These are phyloP conservation scores for Artibeus jamaicensis DNA, from an alignment of 2,797 vertebrate genomes.

Conservation along the genomic window DNA sequence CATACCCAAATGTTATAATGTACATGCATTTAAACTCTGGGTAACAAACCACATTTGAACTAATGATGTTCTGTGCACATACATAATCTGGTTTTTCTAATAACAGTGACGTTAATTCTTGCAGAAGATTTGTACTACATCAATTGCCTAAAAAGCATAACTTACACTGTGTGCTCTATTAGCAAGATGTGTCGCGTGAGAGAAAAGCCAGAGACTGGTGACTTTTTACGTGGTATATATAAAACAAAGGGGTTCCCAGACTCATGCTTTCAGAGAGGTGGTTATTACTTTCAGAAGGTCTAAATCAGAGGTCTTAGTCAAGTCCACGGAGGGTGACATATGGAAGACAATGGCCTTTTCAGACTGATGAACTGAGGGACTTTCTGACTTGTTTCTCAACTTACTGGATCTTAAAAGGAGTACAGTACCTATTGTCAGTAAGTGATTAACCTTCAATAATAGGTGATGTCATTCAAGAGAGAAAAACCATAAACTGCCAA, in stretches of 20 bases:
- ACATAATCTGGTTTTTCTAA: not conserved
- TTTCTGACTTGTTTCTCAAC: slow-evolving; percentile 56
- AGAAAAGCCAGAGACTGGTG: slow-evolving; percentile 23
- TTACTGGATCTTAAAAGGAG: slow-evolving; percentile 51
- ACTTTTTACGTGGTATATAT: not conserved
- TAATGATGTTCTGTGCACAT: not conserved
- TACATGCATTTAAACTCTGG: not conserved
- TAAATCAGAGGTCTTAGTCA: slow-evolving; percentile 59
- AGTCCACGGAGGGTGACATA: slow-evolving; percentile 53
- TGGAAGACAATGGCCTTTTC: not conserved
- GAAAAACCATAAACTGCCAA: not conserved
- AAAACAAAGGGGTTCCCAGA: slow-evolving; percentile 26
- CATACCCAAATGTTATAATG: not conserved
- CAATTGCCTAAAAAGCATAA: slow-evolving; percentile 3
- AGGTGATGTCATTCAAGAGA: slow-evolving; percentile 30
- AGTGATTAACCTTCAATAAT: slow-evolving; percentile 57
- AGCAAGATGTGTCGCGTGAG: not conserved
- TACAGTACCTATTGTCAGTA: slow-evolving; percentile 18
- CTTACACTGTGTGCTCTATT: not conserved
- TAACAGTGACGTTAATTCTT: slow-evolving; percentile 12
- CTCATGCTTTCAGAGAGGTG: slow-evolving; percentile 50
- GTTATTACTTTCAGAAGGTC: slow-evolving; percentile 61
- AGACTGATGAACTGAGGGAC: slow-evolving; percentile 20
- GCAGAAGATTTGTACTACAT: slow-evolving; percentile 1
- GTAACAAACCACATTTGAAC: not conserved